Percentiles rank a stretch among this genome's conserved stretches.
Evolutionary conservation across 2,113 vertebrate species (phyloP).

Genomic region (Mionectes macconnelli): DNA sequence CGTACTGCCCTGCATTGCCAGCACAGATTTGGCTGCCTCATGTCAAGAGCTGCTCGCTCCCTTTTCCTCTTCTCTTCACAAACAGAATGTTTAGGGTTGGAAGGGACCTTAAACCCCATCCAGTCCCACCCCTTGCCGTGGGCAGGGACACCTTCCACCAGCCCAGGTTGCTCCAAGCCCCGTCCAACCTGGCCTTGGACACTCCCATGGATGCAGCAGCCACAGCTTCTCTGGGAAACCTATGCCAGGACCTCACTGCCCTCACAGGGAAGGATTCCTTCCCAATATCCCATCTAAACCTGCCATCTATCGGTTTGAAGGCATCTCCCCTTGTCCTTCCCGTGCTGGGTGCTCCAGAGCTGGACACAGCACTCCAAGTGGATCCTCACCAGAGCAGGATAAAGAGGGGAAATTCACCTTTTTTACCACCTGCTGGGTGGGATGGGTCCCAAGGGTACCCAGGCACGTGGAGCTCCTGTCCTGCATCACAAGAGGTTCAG

Average conservation of each 20-base stretch:
- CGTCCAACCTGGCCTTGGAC: background rate
- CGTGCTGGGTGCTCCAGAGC: accelerated
- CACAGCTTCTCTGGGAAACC: background rate
- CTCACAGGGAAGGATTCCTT: accelerated
- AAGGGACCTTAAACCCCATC: background rate
- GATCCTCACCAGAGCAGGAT: background rate
- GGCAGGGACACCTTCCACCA: background rate
- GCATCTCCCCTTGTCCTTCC: background rate
- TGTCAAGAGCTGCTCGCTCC: background rate
- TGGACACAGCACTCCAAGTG: background rate
- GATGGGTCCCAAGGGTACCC: background rate
- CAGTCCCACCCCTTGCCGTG: background rate
- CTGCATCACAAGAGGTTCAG: background rate
- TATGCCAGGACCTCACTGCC: background rate
- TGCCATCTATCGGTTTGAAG: background rate
- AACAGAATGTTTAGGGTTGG: too few species aligned
- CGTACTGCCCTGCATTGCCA: background rate
- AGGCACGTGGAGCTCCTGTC: background rate
- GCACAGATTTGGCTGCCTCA: background rate
- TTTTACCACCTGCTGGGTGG: background rate
- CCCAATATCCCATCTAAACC: background rate
- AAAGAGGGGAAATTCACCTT: background rate
- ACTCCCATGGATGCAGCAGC: background rate
- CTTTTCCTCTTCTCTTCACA: background rate
- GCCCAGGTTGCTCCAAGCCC: background rate